Evolutionary conservation across 2,113 vertebrate species (phyloP).

Genomic region (Lagopus muta): DNA sequence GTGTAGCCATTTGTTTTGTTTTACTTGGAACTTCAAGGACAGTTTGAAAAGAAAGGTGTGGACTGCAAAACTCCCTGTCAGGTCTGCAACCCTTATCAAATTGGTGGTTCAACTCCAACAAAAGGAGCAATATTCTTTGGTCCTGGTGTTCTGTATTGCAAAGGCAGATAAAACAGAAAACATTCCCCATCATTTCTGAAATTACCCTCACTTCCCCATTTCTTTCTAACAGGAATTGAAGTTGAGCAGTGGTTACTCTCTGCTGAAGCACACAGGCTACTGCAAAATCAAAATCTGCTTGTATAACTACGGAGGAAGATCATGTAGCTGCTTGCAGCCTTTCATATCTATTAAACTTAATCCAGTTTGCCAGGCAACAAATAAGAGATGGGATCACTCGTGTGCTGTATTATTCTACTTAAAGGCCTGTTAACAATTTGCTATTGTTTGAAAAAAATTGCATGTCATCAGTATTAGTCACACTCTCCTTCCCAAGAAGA

Average conservation of each 20-base stretch:
- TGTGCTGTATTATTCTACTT: background rate
- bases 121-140: background rate
- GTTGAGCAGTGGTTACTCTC: background rate
- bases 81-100: background rate
- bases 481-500: background rate
- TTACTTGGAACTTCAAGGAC: background rate
- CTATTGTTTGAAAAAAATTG: conserved; percentile 14
- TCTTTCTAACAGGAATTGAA: background rate
- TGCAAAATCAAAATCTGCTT: conserved; percentile 1
- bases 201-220: background rate
- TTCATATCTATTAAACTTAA: conserved; percentile 20
- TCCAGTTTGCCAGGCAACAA: conserved; percentile 13
- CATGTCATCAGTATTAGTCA: background rate
- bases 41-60: background rate
- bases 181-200: background rate
- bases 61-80: background rate
- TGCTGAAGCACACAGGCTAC: background rate
- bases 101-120: background rate
- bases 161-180: background rate
- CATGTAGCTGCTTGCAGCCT: background rate
- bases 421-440: background rate
- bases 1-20: background rate
- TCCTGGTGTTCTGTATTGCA: background rate
- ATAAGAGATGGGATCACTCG: background rate
- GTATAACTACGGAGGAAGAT: background rate